These are phyloP conservation scores for Penaeus japonicus DNA, from an alignment of 1,140 invertebrate genomes.

Conservation along the genomic window DNA sequence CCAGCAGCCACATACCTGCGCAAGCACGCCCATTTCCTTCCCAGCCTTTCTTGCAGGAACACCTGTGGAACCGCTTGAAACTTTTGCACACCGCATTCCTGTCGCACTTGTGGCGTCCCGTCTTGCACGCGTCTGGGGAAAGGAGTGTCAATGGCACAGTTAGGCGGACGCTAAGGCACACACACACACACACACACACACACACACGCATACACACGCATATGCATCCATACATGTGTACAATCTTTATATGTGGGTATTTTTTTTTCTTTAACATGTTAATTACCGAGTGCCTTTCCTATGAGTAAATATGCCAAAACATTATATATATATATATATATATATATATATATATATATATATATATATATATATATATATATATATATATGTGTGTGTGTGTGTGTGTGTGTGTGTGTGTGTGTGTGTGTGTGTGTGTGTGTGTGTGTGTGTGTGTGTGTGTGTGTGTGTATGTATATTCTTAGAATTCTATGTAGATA, in stretches of 20 bases:
- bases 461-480: too few relatives aligned
- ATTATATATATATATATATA: not conserved
- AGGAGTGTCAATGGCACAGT: not conserved
- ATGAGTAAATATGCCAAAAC: too few relatives aligned
- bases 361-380: constrained; percentile 13
- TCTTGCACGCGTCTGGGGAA: constrained; percentile 22
- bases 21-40: constrained; percentile 36
- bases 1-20: not conserved
- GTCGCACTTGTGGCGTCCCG: constrained; percentile 18
- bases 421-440: too few relatives aligned
- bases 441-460: too few relatives aligned
- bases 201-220: not conserved
- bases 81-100: constrained; percentile 1
- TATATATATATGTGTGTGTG: not conserved
- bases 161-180: not conserved
- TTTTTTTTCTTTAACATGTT: too few relatives aligned
- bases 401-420: too few relatives aligned
- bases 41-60: constrained; percentile 28
- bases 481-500: too few relatives aligned
- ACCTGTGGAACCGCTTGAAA: constrained; percentile 36
- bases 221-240: not conserved
- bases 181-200: constrained; percentile 15
- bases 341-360: not conserved
- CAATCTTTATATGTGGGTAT: too few relatives aligned
- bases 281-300: too few relatives aligned